Conservation (phyloP, 2,888 invertebrate genomes). For the Eurytoma californica region DNA sequence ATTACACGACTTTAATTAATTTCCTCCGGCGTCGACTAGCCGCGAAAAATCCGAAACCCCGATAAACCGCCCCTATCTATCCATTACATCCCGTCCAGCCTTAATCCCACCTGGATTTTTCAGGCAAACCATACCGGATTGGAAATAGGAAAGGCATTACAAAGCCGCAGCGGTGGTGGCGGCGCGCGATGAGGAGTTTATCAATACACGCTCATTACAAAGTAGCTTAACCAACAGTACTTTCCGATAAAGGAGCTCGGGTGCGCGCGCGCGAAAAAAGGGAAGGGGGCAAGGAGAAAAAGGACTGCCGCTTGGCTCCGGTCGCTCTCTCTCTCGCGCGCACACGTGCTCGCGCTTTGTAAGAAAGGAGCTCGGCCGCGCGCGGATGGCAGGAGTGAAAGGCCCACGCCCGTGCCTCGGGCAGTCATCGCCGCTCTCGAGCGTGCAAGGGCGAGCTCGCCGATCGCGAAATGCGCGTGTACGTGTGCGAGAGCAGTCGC, state of each 20-base stretch:
- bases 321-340: background rate
- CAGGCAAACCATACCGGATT: background rate
- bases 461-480: too few species aligned
- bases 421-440: conserved; percentile 61
- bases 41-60: conserved; percentile 7
- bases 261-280: conserved; percentile 18
- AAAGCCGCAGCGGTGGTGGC: background rate
- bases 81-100: conserved; percentile 27
- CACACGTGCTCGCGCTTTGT: conserved; percentile 39
- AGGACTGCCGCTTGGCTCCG: background rate
- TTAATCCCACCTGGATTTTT: background rate
- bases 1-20: background rate
- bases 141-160: conserved; percentile 9
- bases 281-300: conserved; percentile 3
- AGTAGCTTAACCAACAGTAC: conserved; percentile 49
- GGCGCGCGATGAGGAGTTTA: conserved; percentile 22
- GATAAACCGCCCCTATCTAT: conserved; percentile 27
- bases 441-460: conserved; percentile 30
- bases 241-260: conserved; percentile 46
- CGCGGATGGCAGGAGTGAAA: conserved; percentile 71
- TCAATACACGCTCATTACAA: conserved; percentile 46
- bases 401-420: conserved; percentile 75
- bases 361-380: conserved; percentile 42
- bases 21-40: too few species aligned
- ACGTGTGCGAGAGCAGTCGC: conserved; percentile 23